phyloP scores from a whole-genome alignment of 2,888 invertebrate species.

The Drosophila anceps region DNA sequence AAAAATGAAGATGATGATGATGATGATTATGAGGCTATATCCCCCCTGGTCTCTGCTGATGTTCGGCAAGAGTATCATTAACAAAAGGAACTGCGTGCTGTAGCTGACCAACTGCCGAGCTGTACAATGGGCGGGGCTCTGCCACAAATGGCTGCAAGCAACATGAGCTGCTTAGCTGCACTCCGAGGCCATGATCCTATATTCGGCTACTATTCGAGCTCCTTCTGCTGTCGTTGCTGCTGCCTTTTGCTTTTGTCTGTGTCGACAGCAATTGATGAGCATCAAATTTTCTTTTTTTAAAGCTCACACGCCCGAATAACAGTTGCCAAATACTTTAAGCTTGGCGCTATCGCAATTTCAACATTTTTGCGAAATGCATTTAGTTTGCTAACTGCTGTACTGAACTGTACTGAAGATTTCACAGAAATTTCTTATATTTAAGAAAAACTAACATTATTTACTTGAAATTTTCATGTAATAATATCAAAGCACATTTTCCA shows the following conservation, averaged over 20 bases:
- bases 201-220: conserved; percentile 3
- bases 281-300: conserved; percentile 40
- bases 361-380: too few relatives aligned
- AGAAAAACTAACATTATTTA: neutral
- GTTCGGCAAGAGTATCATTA: conserved; percentile 78
- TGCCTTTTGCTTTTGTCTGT: conserved; percentile 1
- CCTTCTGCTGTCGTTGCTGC: neutral
- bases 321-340: conserved; percentile 14
- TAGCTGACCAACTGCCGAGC: conserved; percentile 58
- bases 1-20: conserved; percentile 40
- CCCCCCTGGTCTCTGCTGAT: conserved; percentile 36
- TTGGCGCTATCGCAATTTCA: neutral
- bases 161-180: conserved; percentile 70
- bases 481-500: neutral
- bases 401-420: too few relatives aligned
- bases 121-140: conserved; percentile 11
- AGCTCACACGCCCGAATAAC: conserved; percentile 40
- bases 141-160: conserved; percentile 46
- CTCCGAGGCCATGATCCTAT: conserved; percentile 43
- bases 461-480: neutral
- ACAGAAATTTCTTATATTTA: too few relatives aligned
- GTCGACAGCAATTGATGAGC: conserved; percentile 54
- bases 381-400: too few relatives aligned
- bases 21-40: conserved; percentile 36
- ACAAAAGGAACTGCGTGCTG: conserved; percentile 76